Evolutionary conservation across 2,888 invertebrate species (phyloP).

Genomic region (Aelia acuminata): DNA sequence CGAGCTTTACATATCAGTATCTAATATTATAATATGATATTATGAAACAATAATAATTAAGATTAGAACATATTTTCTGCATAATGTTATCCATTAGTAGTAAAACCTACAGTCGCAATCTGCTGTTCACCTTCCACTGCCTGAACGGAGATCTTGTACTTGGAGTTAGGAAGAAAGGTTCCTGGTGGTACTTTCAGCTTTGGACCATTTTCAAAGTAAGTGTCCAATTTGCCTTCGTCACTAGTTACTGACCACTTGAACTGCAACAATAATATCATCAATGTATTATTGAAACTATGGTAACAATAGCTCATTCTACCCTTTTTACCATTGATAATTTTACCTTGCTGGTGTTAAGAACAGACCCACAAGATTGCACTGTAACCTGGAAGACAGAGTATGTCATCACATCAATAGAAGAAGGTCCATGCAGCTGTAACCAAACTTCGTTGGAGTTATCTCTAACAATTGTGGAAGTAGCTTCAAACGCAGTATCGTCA

Average conservation of each 20-base stretch:
- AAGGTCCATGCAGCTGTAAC: slow-evolving; percentile 14
- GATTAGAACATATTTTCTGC: too few relatives aligned
- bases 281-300: too few relatives aligned
- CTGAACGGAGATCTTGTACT: slow-evolving; percentile 16
- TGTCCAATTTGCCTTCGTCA: not conserved
- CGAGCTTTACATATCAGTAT: too few relatives aligned
- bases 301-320: too few relatives aligned
- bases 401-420: not conserved
- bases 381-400: not conserved
- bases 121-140: not conserved
- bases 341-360: slow-evolving; percentile 10
- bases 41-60: too few relatives aligned
- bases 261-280: not conserved
- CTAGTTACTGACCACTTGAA: slow-evolving; percentile 29
- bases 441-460: not conserved
- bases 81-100: not conserved
- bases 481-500: not conserved
- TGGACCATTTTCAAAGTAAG: slow-evolving; percentile 15
- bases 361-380: not conserved
- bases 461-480: too few relatives aligned
- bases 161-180: slow-evolving; percentile 12
- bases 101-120: slow-evolving; percentile 6
- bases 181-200: not conserved
- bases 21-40: too few relatives aligned
- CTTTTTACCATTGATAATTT: too few relatives aligned